Percentiles rank a stretch among this genome's conserved stretches.
Evolutionary conservation across 2,888 invertebrate genomes (phyloP).

Genomic region (Axea sp.): DNA sequence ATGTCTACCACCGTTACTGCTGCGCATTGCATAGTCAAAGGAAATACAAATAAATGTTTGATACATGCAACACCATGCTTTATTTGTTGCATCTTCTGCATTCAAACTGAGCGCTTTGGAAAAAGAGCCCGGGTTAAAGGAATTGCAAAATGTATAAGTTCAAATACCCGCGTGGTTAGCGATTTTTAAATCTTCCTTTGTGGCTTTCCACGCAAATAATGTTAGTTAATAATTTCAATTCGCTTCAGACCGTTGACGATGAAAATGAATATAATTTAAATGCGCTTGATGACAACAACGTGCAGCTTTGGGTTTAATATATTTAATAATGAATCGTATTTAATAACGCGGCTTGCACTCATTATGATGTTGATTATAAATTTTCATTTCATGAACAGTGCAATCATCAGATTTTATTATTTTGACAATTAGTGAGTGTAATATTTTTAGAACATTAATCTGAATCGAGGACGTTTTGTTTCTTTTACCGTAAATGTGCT

Average conservation of each 20-base stretch:
- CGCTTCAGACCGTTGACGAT: constrained; percentile 24
- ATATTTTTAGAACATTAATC: background rate
- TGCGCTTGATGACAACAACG: constrained; percentile 39
- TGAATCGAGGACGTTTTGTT: no score
- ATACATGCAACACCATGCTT: constrained; percentile 55
- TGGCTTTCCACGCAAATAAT: constrained; percentile 28
- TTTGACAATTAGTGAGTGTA: constrained; percentile 25
- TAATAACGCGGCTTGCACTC: constrained; percentile 16
- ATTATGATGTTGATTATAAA: constrained; percentile 28
- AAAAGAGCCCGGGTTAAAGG: constrained; percentile 79
- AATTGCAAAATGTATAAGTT: constrained; percentile 68
- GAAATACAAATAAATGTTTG: constrained; percentile 61
- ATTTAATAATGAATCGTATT: constrained; percentile 45
- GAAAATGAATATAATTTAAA: constrained; percentile 45
- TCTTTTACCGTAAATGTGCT: no score
- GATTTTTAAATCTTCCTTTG: constrained; percentile 48
- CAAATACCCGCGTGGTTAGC: constrained; percentile 35
- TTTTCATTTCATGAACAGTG: constrained; percentile 30
- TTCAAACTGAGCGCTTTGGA: constrained; percentile 67
- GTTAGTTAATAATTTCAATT: constrained; percentile 50
- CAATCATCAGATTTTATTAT: constrained; percentile 22
- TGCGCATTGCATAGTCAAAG: constrained; percentile 57
- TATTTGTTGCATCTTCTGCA: constrained; percentile 55
- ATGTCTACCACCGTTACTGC: constrained; percentile 55
- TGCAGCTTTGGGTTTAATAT: constrained; percentile 35